A percentile compares a stretch with the other conserved stretches of the same genome.
phyloP scores from a whole-genome alignment of 2,888 invertebrate species.

The Dryobota labecula region DNA sequence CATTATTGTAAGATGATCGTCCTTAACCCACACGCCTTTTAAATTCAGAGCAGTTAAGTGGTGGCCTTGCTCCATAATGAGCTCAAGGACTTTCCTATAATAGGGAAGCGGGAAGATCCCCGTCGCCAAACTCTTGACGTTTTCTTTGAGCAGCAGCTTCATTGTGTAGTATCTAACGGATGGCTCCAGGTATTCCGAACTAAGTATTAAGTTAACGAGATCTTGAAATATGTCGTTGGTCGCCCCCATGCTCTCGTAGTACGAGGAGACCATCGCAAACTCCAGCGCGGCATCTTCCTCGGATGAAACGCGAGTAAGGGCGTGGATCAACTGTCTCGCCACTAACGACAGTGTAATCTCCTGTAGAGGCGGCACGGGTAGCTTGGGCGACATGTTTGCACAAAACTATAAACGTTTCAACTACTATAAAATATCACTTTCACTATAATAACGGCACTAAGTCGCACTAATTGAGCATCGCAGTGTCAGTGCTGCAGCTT shows the following conservation, averaged over 20 bases:
- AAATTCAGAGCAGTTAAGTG: conserved; percentile 92
- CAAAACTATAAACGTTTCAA: conserved; percentile 63
- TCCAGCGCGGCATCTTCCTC: conserved; percentile 90
- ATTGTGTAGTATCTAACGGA: conserved; percentile 92
- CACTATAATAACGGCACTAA: conserved; percentile 69
- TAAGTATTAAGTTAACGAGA: conserved; percentile 92
- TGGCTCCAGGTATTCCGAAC: conserved; percentile 92
- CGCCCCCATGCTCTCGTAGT: conserved; percentile 91
- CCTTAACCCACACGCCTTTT: conserved; percentile 94
- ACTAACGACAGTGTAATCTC: conserved; percentile 91
- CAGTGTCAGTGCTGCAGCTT: conserved; percentile 73
- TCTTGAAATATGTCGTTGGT: conserved; percentile 93
- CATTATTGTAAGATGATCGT: conserved; percentile 92
- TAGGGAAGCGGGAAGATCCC: conserved; percentile 94
- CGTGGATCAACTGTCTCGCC: conserved; percentile 91
- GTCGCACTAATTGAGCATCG: conserved; percentile 81
- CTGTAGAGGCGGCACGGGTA: conserved; percentile 91
- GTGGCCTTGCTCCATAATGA: conserved; percentile 91
- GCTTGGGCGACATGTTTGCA: conserved; percentile 92
- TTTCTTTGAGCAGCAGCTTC: conserved; percentile 91
- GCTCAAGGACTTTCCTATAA: conserved; percentile 92
- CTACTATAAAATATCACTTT: conserved; percentile 74
- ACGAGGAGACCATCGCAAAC: conserved; percentile 91
- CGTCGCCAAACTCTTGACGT: conserved; percentile 92
- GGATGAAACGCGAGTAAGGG: conserved; percentile 91